Evolutionary conservation across 2,797 vertebrate genomes (phyloP), one percentile per base, ranked within the genome.

Genomic region (Sarcophilus harrisii): DNA sequence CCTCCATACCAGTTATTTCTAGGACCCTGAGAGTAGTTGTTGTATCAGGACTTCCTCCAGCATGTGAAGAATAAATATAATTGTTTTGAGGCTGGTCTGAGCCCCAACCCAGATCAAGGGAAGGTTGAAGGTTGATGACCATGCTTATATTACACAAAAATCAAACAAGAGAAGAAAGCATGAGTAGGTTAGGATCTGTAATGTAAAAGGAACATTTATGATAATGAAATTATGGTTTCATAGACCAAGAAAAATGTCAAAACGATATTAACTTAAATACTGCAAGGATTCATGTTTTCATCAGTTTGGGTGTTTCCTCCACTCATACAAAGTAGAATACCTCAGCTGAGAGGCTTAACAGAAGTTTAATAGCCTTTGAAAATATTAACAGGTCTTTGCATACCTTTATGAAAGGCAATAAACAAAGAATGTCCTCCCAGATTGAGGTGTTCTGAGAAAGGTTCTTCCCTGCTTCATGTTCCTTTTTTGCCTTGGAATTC

Each of bases 371-470:
- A n/a, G 18, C 45, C 27, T 2, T 3, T 30, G 1, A 93, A 38
- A n/a, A 58, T 52, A 59, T 4, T 0, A 32, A 30, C 4, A 38
- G 0, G 3, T 13, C 91, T 92, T 29, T 87, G 32, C 38, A 87
- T 93, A 90, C 92, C 29, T 57, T 60, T 38, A n/a, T 94, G 29
- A 27, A 52, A 93, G 59, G 5, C 62, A 57, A 45, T 87, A 24
- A 87, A 87, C 24, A 45, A 27, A n/a, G 24, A 58, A 16, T 90
- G 16, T 28, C n/a, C 93, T 90, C 57, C 38, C 3, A 28, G 54
- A 24, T 57, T n/a, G 57, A 87, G 59, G n/a, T 62, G 54, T 96
- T 90, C 90, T 60, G 91, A 60, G 93, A 32, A 90, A 93, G 57
- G 29, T 0, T 58, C 57, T 81, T 1, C 38, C 3, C 10, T 6